phyloP scores from a whole-genome alignment of 2,113 vertebrate species.

The Hiodon tergisus region DNA sequence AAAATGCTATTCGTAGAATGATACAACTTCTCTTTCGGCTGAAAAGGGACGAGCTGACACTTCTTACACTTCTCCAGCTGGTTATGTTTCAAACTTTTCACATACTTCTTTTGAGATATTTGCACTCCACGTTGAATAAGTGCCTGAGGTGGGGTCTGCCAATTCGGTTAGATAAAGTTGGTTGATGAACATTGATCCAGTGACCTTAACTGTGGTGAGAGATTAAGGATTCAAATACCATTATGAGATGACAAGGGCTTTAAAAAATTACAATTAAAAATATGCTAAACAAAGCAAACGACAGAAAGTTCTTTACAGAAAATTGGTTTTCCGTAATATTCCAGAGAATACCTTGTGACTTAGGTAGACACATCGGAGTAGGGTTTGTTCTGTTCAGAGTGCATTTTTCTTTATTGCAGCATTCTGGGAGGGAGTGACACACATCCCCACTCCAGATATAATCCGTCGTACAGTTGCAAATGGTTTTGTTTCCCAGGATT shows the following conservation, averaged over 20 bases:
- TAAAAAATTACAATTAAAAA: background rate
- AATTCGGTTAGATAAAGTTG: accelerated
- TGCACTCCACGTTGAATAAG: accelerated
- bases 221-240: background rate
- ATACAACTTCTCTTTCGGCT: too few relatives aligned
- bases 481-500: accelerated
- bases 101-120: accelerated
- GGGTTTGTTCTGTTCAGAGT: accelerated
- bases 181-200: background rate
- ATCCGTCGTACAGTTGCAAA: accelerated
- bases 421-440: background rate
- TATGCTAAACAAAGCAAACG: background rate
- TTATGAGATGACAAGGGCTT: background rate
- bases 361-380: constrained; percentile 20
- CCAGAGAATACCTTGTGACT: constrained; percentile 30
- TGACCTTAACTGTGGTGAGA: constrained; percentile 29
- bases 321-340: background rate
- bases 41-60: too few relatives aligned
- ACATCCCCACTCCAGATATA: constrained; percentile 27
- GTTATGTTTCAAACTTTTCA: too few relatives aligned
- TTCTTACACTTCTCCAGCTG: too few relatives aligned
- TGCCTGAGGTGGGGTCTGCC: accelerated
- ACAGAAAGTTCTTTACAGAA: background rate
- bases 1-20: too few relatives aligned
- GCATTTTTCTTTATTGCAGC: background rate